Evolutionary conservation across 2,113 vertebrate genomes (phyloP), one percentile per base, ranked within the genome.

Genomic region (Nanger granti): DNA sequence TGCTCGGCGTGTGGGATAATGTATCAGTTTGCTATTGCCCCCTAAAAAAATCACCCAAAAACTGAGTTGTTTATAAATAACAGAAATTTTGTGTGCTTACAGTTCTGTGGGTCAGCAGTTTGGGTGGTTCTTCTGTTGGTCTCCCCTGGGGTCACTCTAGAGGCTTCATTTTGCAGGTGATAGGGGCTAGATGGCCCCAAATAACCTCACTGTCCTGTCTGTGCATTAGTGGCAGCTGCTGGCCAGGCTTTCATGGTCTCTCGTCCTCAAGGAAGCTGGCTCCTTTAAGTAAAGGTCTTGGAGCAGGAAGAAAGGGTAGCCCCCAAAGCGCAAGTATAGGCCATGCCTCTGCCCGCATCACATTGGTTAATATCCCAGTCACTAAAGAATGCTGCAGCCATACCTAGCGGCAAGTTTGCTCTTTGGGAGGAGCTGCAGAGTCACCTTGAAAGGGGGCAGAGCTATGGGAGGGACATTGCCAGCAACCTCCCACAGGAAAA

Each of bases 321-420:
- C 37, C 11, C 12, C 28, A n/a, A 2, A 10, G 18, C 18, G 41
- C 7, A 31, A 47, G 47, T 8, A 4, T 9, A 18, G 7, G 5
- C 14, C 31, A 24, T 37, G 4, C 29, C 24, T 91, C 82, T 44
- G 60, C 47, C 47, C 2, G 9, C 9, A 0, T 41, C 55, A 13
- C 8, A 1, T 20, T 64, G 34, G 55, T 60, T 31, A 7, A 29
- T 4, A 17, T 44, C 57, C 22, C 10, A 2, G 29, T 28, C 62
- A 73, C 44, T 62, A 10, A 54, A 37, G 11, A 55, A 29, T 0
- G 1, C 6, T 34, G 4, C 18, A 41, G 60, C 31, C 29, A 8
- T 0, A 28, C 47, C 26, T 9, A 41, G 34, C 3, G 5, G 47
- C 0, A 0, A 9, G 73, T 8, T 1, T 12, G 55, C n/a, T 31